Evolutionary conservation across 2,797 vertebrate genomes (phyloP).

Genomic region (Menidia menidia): DNA sequence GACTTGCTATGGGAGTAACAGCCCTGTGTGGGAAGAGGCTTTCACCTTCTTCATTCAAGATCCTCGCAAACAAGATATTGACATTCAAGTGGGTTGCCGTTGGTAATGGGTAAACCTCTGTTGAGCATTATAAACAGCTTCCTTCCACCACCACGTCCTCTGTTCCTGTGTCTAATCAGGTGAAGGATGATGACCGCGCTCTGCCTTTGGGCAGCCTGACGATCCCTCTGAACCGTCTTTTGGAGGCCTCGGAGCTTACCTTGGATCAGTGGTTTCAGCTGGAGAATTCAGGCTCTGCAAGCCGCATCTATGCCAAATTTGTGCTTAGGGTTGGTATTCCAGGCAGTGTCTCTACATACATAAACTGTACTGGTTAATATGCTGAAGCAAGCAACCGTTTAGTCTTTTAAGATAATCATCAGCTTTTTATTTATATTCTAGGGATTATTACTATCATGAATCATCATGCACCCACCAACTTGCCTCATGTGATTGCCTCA

Average conservation of each 20-base stretch:
- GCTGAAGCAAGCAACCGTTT: neutral
- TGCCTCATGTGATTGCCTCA: neutral
- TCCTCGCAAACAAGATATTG: slow-evolving; percentile 87
- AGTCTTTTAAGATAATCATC: neutral
- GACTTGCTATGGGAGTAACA: slow-evolving; percentile 85
- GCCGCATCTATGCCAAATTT: slow-evolving; percentile 89
- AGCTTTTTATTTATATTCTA: neutral
- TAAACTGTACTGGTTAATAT: neutral
- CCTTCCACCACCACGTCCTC: neutral
- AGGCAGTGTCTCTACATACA: neutral
- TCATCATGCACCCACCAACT: neutral
- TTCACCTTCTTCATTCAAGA: slow-evolving; percentile 95
- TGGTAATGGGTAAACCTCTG: neutral
- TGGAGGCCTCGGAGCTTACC: slow-evolving; percentile 83
- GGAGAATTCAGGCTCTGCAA: slow-evolving; percentile 85
- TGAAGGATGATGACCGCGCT: slow-evolving; percentile 91
- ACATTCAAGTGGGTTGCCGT: slow-evolving; percentile 85
- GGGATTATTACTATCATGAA: neutral
- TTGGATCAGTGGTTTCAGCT: slow-evolving; percentile 94
- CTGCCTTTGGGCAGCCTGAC: slow-evolving; percentile 85
- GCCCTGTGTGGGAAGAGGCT: slow-evolving; percentile 91
- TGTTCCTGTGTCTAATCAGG: slow-evolving; percentile 70
- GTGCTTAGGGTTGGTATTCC: slow-evolving; percentile 87
- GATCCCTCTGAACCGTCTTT: slow-evolving; percentile 84
- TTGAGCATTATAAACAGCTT: neutral